These are phyloP conservation scores for Ageneiosus marmoratus DNA, from an alignment of 2,113 vertebrate species.

Conservation along the genomic window DNA sequence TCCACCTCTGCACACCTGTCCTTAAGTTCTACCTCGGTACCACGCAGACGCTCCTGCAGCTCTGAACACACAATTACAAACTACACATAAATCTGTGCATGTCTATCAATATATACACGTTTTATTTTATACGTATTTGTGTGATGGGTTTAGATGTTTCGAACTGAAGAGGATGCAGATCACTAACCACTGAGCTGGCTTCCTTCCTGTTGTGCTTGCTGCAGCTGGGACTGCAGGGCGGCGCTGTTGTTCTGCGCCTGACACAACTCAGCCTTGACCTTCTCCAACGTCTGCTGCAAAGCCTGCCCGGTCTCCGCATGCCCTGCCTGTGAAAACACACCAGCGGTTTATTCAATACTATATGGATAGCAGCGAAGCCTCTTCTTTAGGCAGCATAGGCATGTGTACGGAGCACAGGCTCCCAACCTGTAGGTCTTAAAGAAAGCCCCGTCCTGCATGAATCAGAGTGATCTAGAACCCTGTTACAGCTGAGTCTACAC, in stretches of 20 bases:
- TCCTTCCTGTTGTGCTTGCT: constrained; percentile 76
- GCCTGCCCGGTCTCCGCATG: constrained; percentile 73
- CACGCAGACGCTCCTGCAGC: constrained; percentile 71
- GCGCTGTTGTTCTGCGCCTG: constrained; percentile 70
- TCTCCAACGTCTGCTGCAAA: constrained; percentile 78
- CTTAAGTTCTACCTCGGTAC: constrained; percentile 71
- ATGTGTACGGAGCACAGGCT: background rate
- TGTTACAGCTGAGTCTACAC: no score
- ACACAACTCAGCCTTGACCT: constrained; percentile 74
- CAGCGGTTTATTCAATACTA: no score
- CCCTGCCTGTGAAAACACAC: constrained; percentile 62
- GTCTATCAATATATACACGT: no score
- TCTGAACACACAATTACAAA: constrained; percentile 70
- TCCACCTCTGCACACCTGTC: constrained; percentile 72
- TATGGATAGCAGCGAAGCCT: background rate
- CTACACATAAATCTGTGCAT: no score
- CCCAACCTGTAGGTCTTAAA: background rate
- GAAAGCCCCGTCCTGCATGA: background rate
- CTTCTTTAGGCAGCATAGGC: background rate
- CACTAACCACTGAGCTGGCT: constrained; percentile 71
- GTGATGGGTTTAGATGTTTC: background rate
- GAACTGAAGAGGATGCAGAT: background rate
- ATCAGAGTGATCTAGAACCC: no score
- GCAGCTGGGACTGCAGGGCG: constrained; percentile 69
- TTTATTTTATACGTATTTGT: no score